phyloP scores from a whole-genome alignment of 2,888 invertebrate species.

The Netelia melanura region DNA sequence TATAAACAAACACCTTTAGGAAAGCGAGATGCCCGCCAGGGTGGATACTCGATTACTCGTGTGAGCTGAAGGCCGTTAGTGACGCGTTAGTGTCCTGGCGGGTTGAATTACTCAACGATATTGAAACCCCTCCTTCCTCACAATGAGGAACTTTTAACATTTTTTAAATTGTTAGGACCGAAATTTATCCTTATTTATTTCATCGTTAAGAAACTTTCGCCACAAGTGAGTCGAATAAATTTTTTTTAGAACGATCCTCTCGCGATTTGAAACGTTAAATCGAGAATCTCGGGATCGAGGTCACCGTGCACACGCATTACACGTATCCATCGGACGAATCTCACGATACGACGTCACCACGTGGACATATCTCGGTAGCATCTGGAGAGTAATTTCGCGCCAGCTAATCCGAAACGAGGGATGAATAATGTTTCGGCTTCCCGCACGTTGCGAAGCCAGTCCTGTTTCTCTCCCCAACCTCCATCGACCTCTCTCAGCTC shows the following conservation, averaged over 20 bases:
- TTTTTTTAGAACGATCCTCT: background rate
- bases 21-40: background rate
- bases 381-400: conserved; percentile 76
- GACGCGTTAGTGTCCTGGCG: background rate
- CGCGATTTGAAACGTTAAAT: background rate
- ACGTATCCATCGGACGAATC: background rate
- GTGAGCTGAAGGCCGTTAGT: background rate
- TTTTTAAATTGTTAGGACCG: background rate
- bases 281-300: background rate
- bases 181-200: no score
- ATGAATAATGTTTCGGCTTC: conserved; percentile 77
- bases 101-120: background rate
- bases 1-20: no score
- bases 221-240: no score
- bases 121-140: background rate
- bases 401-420: conserved; percentile 76
- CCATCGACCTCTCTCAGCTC: conserved; percentile 15
- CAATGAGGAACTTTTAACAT: background rate
- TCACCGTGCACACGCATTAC: background rate
- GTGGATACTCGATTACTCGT: background rate
- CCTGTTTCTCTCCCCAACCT: conserved; percentile 1
- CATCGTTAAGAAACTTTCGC: no score
- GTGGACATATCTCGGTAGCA: conserved; percentile 62
- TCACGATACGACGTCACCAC: conserved; percentile 60
- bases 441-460: conserved; percentile 49